Conservation (phyloP, 2,113 vertebrate species). For the Edolisoma coerulescens region DNA sequence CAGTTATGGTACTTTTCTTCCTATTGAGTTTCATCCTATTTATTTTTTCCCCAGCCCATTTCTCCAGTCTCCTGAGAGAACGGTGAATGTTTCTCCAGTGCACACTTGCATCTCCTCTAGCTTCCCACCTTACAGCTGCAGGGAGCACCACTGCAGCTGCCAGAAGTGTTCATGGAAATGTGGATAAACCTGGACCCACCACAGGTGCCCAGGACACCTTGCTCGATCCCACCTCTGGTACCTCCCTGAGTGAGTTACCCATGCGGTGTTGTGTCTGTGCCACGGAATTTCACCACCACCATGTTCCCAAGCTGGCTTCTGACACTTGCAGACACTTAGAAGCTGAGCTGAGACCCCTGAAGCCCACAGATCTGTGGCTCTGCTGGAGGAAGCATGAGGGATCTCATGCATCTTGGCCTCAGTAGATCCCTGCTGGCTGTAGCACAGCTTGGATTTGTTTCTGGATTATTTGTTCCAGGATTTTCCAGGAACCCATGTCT, state of each 20-base stretch:
- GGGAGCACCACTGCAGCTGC: background rate
- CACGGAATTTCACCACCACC: background rate
- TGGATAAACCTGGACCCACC: background rate
- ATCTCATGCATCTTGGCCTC: background rate
- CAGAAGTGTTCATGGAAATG: background rate
- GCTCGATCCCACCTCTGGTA: background rate
- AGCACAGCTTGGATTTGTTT: background rate
- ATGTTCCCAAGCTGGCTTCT: background rate
- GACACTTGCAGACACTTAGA: background rate
- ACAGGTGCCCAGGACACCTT: background rate
- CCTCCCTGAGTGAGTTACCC: background rate
- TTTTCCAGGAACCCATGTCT: background rate
- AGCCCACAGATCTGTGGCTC: background rate
- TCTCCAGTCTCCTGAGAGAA: constrained; percentile 10
- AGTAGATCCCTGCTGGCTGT: background rate
- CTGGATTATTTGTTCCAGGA: background rate
- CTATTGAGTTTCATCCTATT: background rate
- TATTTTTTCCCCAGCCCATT: constrained; percentile 18
- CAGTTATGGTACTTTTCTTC: background rate
- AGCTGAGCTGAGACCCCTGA: background rate
- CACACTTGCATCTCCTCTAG: background rate
- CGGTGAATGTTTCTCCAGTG: background rate
- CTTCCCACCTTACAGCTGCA: background rate
- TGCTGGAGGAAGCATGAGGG: background rate
- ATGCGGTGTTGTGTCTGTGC: fast-evolving